Evolutionary conservation across 2,888 invertebrate species (phyloP).

Genomic region (Congeria kusceri): DNA sequence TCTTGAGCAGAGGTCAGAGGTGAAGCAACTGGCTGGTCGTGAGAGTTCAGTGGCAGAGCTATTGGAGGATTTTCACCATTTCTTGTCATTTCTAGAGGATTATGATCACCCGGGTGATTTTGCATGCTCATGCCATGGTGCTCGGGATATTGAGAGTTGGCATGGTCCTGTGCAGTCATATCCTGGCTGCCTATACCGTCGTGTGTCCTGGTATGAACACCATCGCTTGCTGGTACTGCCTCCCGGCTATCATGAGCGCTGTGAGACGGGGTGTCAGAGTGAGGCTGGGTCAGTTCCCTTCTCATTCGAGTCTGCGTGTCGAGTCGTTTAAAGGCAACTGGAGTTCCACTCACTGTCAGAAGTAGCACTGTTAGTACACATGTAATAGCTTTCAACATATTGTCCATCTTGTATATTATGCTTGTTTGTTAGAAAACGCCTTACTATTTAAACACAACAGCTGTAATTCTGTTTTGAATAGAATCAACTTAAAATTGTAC

Average conservation of each 20-base stretch:
- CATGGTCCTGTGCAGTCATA: slow-evolving; percentile 6
- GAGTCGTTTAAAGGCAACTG: too few relatives aligned
- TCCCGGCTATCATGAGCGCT: not conserved
- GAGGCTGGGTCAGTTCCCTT: not conserved
- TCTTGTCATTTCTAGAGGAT: slow-evolving; percentile 39
- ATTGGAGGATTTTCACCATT: slow-evolving; percentile 39
- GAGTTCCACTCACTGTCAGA: too few relatives aligned
- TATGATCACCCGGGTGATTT: slow-evolving; percentile 12
- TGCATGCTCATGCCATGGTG: not conserved
- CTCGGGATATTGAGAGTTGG: not conserved
- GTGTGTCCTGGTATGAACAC: not conserved
- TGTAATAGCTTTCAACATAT: too few relatives aligned
- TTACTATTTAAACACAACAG: too few relatives aligned
- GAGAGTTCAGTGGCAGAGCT: slow-evolving; percentile 33
- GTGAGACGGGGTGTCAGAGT: too few relatives aligned
- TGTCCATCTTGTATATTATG: too few relatives aligned
- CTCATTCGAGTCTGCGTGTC: not conserved
- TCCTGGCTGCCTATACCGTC: not conserved
- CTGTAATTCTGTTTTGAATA: too few relatives aligned
- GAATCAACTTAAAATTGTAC: too few relatives aligned
- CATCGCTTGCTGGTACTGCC: slow-evolving; percentile 13
- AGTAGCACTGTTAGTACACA: too few relatives aligned
- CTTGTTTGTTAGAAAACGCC: too few relatives aligned
- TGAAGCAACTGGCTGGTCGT: not conserved
- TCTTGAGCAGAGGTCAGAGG: too few relatives aligned